A percentile compares a stretch with the other conserved stretches of the same genome.
These are phyloP conservation scores for Limenitis camilla DNA, from an alignment of 2,888 invertebrate genomes.

Conservation along the genomic window DNA sequence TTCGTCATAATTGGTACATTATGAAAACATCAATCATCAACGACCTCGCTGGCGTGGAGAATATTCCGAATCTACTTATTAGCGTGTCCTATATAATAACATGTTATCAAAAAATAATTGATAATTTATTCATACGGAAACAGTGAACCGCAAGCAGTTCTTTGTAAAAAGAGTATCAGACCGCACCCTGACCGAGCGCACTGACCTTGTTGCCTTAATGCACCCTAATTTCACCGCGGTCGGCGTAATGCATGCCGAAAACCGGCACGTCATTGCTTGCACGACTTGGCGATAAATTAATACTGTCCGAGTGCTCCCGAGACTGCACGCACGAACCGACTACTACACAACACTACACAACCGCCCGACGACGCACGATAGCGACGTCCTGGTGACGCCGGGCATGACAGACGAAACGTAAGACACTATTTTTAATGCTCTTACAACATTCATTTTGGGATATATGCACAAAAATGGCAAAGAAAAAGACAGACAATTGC, in stretches of 20 bases:
- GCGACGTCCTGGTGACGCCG: slow-evolving; percentile 32
- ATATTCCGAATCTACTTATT: slow-evolving; percentile 9
- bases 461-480: not conserved
- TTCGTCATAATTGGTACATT: not conserved
- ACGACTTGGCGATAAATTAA: slow-evolving; percentile 68
- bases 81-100: slow-evolving; percentile 9
- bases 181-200: slow-evolving; percentile 41
- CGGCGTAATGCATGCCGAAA: slow-evolving; percentile 49
- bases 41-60: slow-evolving; percentile 1
- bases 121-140: slow-evolving; percentile 40
- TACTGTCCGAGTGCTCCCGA: slow-evolving; percentile 51
- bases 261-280: slow-evolving; percentile 67
- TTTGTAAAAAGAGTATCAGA: slow-evolving; percentile 35
- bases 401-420: slow-evolving; percentile 8
- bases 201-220: slow-evolving; percentile 70
- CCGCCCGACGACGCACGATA: slow-evolving; percentile 29
- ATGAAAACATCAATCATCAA: slow-evolving; percentile 13
- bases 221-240: slow-evolving; percentile 67
- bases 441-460: slow-evolving; percentile 2
- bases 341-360: slow-evolving; percentile 25
- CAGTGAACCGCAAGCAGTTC: slow-evolving; percentile 49
- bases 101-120: slow-evolving; percentile 23
- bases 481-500: not conserved
- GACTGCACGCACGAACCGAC: slow-evolving; percentile 42
- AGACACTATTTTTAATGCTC: slow-evolving; percentile 13